Conservation (phyloP, 2,797 vertebrate genomes). For the Pipistrellus pipistrellus region DNA sequence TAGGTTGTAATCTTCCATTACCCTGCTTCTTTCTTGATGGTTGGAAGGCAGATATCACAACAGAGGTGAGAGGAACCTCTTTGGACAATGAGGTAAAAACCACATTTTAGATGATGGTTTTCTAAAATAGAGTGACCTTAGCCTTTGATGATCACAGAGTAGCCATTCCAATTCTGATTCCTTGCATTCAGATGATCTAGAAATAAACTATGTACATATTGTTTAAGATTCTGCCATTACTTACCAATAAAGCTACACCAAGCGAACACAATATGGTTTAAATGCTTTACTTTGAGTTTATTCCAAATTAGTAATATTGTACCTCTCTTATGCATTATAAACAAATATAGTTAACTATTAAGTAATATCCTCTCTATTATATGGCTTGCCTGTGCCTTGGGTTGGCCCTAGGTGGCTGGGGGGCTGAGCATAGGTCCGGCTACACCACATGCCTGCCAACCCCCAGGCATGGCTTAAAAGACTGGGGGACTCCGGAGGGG, state of each 20-base stretch:
- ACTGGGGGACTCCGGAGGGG: too few relatives aligned
- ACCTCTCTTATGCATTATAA: background rate
- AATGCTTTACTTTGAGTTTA: background rate
- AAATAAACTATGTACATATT: background rate
- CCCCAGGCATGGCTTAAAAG: too few relatives aligned
- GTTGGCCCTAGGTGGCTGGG: too few relatives aligned
- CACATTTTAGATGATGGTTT: background rate
- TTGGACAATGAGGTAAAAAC: background rate
- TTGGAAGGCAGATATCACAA: background rate
- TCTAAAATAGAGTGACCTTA: background rate
- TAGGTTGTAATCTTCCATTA: background rate
- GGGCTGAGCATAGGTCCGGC: too few relatives aligned
- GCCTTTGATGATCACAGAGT: background rate
- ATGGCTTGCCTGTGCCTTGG: too few relatives aligned
- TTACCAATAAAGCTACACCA: background rate
- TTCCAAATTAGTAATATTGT: background rate
- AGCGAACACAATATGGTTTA: background rate
- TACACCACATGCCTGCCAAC: too few relatives aligned
- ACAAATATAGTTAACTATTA: background rate
- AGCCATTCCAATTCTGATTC: background rate
- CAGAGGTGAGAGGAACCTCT: background rate
- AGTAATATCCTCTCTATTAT: background rate
- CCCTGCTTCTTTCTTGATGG: background rate
- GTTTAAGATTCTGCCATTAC: background rate
- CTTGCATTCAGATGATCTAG: background rate